A percentile compares a stretch with the other conserved stretches of the same genome.
phyloP scores from a whole-genome alignment of 92 coral and sea anemone genomes.

The Pocillopora meandrina region DNA sequence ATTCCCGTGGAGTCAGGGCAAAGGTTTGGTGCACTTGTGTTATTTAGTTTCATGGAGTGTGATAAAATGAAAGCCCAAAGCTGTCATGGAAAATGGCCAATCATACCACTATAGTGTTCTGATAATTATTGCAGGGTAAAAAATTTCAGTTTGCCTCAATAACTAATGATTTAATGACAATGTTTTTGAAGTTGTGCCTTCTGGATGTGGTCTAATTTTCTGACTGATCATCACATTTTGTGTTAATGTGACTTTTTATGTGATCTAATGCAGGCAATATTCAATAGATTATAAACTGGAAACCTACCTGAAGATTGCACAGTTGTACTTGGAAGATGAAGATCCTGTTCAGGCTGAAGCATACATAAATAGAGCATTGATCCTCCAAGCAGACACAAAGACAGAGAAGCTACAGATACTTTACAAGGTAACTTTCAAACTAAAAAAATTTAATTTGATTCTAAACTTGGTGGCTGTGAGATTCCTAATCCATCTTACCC shows the following conservation, averaged over 20 bases:
- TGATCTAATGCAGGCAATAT: constrained; percentile 70
- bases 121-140: too few species aligned
- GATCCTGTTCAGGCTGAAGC: constrained; percentile 97
- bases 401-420: constrained; percentile 80
- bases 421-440: constrained; percentile 69
- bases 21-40: constrained; percentile 52
- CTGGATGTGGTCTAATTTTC: too few species aligned
- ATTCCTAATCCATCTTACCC: too few species aligned
- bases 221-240: too few species aligned
- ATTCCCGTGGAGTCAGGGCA: constrained; percentile 98
- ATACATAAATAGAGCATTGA: constrained; percentile 91
- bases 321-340: constrained; percentile 94
- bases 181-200: too few species aligned
- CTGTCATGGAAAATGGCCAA: background rate
- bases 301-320: constrained; percentile 96
- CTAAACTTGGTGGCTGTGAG: too few species aligned
- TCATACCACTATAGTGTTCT: too few species aligned
- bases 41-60: background rate
- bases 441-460: background rate
- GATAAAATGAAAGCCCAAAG: background rate
- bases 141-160: too few species aligned
- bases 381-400: constrained; percentile 93
- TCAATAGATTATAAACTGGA: constrained; percentile 94
- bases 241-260: background rate
- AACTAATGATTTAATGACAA: too few species aligned